These are phyloP conservation scores for Anneissia japonica DNA, from an alignment of 35 echinoderm and acorn worm genomes.

Conservation along the genomic window DNA sequence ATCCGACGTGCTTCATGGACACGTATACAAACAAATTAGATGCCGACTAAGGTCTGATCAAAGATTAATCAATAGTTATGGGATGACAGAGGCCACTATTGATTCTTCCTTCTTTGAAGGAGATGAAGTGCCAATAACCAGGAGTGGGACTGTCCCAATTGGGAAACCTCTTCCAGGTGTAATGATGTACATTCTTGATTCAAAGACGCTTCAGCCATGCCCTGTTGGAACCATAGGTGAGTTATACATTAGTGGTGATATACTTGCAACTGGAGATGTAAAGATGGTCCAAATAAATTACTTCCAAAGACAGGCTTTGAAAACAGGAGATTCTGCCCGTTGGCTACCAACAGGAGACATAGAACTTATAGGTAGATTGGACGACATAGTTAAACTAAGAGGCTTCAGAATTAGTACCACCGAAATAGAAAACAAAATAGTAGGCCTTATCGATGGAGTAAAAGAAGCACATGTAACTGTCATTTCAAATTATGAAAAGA, in stretches of 20 bases:
- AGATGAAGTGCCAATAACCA: not conserved
- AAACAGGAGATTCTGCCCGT: too few relatives aligned
- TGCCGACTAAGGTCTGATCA: not conserved
- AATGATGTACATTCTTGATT: not conserved
- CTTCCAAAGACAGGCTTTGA: not conserved
- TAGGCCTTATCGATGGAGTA: not conserved
- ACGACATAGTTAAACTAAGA: slow-evolving; percentile 2
- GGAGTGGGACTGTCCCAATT: too few relatives aligned
- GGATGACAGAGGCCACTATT: slow-evolving; percentile 17
- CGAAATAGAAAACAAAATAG: slow-evolving; percentile 8
- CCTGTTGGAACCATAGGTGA: too few relatives aligned
- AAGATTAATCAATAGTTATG: slow-evolving; percentile 17
- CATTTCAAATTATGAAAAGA: not conserved
- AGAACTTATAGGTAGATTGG: slow-evolving; percentile 2
- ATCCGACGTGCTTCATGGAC: slow-evolving; percentile 4
- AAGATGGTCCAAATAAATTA: not conserved
- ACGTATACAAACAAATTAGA: slow-evolving; percentile 6
- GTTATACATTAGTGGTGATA: not conserved
- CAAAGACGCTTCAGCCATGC: not conserved
- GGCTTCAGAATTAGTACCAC: slow-evolving; percentile 10
- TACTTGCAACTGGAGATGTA: slow-evolving; percentile 9
- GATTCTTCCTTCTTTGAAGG: slow-evolving; percentile 12
- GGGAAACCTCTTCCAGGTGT: too few relatives aligned
- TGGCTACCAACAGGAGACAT: slow-evolving; percentile 13
- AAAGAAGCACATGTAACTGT: not conserved